Conservation (phyloP, 2,797 vertebrate species). For the Semotilus atromaculatus region DNA sequence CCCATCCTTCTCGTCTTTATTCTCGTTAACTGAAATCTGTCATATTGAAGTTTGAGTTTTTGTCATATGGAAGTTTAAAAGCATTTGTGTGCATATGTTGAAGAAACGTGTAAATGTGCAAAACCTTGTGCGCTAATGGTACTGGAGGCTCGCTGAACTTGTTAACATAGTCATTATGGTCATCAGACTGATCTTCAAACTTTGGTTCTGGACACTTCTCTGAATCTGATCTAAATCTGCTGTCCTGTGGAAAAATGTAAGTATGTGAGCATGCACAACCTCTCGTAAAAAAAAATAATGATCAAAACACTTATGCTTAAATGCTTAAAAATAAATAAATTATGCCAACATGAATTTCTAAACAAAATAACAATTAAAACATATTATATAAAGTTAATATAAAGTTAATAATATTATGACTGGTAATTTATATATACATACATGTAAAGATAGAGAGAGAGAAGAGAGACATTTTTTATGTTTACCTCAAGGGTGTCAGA, state of each 20-base stretch:
- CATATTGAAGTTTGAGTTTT: neutral
- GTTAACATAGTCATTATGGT: conserved; percentile 26
- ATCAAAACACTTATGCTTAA: no score
- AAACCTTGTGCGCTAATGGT: neutral
- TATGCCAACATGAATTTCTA: neutral
- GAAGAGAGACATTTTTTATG: no score
- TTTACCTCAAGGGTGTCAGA: neutral
- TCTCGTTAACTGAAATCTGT: neutral
- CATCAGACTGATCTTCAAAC: neutral
- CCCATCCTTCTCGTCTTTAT: conserved; percentile 30
- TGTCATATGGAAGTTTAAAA: neutral
- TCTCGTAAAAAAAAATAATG: neutral
- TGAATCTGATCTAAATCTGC: conserved; percentile 41
- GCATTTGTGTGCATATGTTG: neutral
- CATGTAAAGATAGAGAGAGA: no score
- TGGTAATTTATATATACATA: no score
- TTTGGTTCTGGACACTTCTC: accelerated
- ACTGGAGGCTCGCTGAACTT: neutral
- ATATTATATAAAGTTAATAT: neutral
- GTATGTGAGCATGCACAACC: neutral
- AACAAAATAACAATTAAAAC: neutral
- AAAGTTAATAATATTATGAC: neutral
- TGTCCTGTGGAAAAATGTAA: conserved; percentile 15
- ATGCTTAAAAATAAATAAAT: no score
- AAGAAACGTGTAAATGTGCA: conserved; percentile 20